Evolutionary conservation across 30 jellyfish, hydroid and myxozoan genomes (phyloP).

Genomic region (Cassiopea xamachana): DNA sequence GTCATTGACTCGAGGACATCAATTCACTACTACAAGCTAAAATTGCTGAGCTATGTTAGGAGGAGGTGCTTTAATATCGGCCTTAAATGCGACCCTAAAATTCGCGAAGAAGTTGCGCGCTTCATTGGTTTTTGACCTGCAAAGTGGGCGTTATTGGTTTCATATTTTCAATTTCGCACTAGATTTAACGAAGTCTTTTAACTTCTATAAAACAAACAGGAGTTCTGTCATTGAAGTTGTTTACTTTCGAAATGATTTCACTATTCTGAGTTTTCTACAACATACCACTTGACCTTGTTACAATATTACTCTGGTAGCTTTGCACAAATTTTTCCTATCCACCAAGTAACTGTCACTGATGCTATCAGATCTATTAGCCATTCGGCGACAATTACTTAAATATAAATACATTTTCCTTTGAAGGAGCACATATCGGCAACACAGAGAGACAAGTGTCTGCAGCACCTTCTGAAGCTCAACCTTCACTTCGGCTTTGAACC

Average conservation of each 20-base stretch:
- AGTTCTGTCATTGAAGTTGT: too few species aligned
- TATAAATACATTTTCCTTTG: neutral
- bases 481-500: constrained; percentile 86
- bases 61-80: neutral
- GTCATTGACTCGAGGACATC: neutral
- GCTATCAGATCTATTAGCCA: too few species aligned
- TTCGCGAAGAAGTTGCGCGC: neutral
- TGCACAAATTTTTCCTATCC: too few species aligned
- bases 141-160: constrained; percentile 35
- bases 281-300: too few species aligned
- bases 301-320: too few species aligned
- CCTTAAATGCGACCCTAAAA: neutral
- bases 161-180: neutral
- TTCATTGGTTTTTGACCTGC: constrained; percentile 41
- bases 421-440: constrained; percentile 77
- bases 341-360: too few species aligned
- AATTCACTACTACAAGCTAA: neutral
- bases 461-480: constrained; percentile 75
- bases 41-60: neutral
- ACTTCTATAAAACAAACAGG: too few species aligned
- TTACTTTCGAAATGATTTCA: too few species aligned
- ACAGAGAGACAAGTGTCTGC: constrained; percentile 76
- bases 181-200: neutral
- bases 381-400: neutral
- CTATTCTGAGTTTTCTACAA: too few species aligned